Percentiles rank a stretch among this genome's conserved stretches.
phyloP scores from a whole-genome alignment of 2,113 vertebrate genomes.

The Neotragus moschatus region DNA sequence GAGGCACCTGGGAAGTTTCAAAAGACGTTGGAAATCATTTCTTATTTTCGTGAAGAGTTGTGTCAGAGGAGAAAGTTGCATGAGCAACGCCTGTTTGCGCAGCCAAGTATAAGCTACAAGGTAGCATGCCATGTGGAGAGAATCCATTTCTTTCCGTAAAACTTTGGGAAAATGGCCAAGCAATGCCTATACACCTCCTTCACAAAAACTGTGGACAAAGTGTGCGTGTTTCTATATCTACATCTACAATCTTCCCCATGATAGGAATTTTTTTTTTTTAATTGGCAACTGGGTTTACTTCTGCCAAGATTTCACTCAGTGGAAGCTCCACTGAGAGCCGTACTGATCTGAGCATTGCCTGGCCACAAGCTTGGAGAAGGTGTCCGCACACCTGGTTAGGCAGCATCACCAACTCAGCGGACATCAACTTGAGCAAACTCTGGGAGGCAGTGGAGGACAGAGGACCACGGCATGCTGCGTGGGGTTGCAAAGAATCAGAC shows the following conservation, averaged over 20 bases:
- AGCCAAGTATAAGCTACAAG: accelerated
- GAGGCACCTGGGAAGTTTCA: background rate
- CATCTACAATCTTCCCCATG: background rate
- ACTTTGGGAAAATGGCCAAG: background rate
- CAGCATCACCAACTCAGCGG: background rate
- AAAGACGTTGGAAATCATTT: background rate
- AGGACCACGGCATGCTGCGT: background rate
- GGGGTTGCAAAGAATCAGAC: background rate
- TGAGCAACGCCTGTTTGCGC: too few relatives aligned
- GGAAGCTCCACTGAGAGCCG: background rate
- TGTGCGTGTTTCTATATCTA: accelerated
- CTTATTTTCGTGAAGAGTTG: background rate
- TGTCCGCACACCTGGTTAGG: background rate
- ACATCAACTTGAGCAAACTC: background rate
- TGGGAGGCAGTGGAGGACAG: background rate
- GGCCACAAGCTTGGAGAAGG: background rate
- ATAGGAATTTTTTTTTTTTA: background rate
- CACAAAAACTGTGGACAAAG: background rate
- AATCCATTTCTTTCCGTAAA: background rate
- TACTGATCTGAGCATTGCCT: background rate
- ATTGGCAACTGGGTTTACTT: background rate
- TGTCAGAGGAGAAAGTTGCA: too few relatives aligned
- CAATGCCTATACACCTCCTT: background rate
- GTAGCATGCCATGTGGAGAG: accelerated
- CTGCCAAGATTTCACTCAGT: background rate